Percentiles rank a stretch among this genome's conserved stretches.
These are phyloP conservation scores for Vireo altiloquus DNA, from an alignment of 2,113 vertebrate genomes.

Conservation along the genomic window DNA sequence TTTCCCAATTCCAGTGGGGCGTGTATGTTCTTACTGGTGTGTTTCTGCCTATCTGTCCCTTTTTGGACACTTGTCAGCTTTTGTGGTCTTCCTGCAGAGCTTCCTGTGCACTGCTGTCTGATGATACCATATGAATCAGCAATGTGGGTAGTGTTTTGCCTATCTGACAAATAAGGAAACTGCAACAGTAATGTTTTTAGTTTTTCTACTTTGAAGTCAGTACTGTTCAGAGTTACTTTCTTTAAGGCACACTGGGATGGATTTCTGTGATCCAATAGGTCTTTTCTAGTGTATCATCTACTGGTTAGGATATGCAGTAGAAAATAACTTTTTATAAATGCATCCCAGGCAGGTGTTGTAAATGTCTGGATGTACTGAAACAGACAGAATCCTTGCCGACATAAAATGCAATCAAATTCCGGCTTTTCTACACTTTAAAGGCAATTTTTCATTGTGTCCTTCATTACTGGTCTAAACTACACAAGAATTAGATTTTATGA, in stretches of 20 bases:
- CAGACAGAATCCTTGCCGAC: not conserved
- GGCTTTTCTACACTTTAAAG: not conserved
- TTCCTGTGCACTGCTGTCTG: constrained; percentile 29
- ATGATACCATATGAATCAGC: constrained; percentile 25
- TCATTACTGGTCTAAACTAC: not conserved
- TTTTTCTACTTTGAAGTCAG: not conserved
- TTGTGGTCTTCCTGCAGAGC: constrained; percentile 45
- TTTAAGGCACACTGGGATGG: not conserved
- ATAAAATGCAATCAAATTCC: not conserved
- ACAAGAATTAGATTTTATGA: not conserved
- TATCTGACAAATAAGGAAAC: not conserved
- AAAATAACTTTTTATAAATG: not conserved
- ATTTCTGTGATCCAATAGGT: not conserved
- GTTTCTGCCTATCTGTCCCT: not conserved
- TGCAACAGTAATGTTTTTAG: not conserved
- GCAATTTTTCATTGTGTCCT: not conserved
- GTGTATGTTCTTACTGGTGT: not conserved
- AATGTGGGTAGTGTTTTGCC: constrained; percentile 3
- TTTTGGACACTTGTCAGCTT: not conserved
- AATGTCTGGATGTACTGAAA: not conserved
- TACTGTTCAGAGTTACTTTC: not conserved
- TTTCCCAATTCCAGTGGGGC: not conserved
- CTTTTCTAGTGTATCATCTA: not conserved
- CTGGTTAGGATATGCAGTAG: not conserved
- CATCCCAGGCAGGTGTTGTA: not conserved